Percentiles rank a stretch among this genome's conserved stretches.
Evolutionary conservation across 2,113 vertebrate species (phyloP).

Genomic region (Astatoreochromis straeleni): DNA sequence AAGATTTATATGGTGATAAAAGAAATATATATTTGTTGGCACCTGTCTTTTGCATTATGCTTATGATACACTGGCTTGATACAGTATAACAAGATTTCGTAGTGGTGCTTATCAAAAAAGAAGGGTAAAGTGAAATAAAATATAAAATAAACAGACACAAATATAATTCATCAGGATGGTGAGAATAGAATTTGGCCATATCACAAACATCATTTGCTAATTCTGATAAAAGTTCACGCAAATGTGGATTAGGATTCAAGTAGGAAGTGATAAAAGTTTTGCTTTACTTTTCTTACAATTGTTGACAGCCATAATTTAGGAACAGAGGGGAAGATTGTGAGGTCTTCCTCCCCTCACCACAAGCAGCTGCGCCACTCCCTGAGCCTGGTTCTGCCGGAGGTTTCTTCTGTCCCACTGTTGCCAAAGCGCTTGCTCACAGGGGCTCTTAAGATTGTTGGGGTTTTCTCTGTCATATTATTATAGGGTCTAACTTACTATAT

Average conservation of each 20-base stretch:
- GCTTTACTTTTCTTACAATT: background rate
- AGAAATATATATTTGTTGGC: background rate
- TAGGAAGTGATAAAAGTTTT: background rate
- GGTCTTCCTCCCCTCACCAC: background rate
- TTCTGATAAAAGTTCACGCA: background rate
- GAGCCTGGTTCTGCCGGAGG: background rate
- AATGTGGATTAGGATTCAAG: background rate
- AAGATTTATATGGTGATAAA: background rate
- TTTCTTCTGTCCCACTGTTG: background rate
- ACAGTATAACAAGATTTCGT: background rate
- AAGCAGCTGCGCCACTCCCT: background rate
- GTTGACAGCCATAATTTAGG: accelerated
- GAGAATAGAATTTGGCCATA: background rate
- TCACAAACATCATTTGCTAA: background rate
- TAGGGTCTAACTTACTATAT: background rate
- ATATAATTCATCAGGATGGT: background rate
- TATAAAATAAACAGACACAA: background rate
- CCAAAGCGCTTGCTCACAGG: background rate
- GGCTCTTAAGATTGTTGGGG: background rate
- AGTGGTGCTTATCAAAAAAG: background rate
- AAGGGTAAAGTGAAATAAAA: background rate
- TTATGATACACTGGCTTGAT: background rate
- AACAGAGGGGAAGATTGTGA: background rate
- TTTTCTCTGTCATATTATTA: background rate
- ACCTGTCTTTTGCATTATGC: background rate